Evolutionary conservation across 2,797 vertebrate genomes (phyloP), one percentile per base, ranked within the genome.

Genomic region (Valencia hispanica): DNA sequence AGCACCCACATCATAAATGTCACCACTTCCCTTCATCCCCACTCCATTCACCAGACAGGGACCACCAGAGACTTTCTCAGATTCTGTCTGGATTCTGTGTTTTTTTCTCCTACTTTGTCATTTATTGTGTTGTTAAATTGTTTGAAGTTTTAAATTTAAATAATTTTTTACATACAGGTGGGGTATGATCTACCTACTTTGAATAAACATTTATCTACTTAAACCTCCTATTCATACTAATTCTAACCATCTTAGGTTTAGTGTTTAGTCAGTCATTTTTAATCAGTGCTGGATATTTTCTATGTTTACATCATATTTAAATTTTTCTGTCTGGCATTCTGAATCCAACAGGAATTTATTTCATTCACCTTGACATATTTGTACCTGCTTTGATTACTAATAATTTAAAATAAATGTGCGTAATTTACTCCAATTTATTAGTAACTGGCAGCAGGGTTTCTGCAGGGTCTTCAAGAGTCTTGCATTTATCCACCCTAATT

Each of bases 1-100:
- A 85, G 83, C 89, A 27, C 89, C 87, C 94, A 93, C 93, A 70
- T 93, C 92, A 91, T 94, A 94, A 95, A 94, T 91, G 94, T 94
- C 94, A 94, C 82, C 81, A 91, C 73, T 73, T 90, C 86, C 86
- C 84, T 84, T 84, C 82, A 75, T 73, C 69, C 85, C 63, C 86
- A 83, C 86, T 87, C 79, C 74, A 81, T 84, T 86, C 84, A 81
- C 45, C 81, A 79, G 86, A 81, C 34, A 1, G 55, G 51, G 48
- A 78, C 73, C 12, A 59, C 71, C 45, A 57, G 22, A 4, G 63
- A 76, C 78, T 50, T 76, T 84, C 81, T 86, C 76, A 55, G 82
- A 75, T 70, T 61, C 9, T 50, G 25, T 55, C 82, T 73, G 72
- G 55, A 68, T 79, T 84, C 43, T 78, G 85, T 82, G 22, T 66